Evolutionary conservation across 37 sponge, comb jelly and placozoan genomes (phyloP), one percentile per base, ranked within the genome.

Genomic region (Spongilla lacustris): DNA sequence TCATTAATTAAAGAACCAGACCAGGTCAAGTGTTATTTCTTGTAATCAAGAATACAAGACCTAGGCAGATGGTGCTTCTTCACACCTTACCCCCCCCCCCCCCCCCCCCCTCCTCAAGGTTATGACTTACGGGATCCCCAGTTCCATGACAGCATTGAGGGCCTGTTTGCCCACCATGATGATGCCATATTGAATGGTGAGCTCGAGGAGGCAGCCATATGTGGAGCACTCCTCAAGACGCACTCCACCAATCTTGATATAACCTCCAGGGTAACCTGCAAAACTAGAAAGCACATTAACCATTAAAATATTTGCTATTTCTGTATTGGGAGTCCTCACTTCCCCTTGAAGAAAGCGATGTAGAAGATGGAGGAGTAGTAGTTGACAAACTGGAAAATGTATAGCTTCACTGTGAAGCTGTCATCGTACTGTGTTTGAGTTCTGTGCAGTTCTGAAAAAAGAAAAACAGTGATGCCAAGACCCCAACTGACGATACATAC

Each of bases 351-450:
- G 97, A 94, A 96, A 8, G 97, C 97, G 68, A 96, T 92, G 89
- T 96, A 96, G 86, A 96, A 94, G 72, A 96, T 67, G 66, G 92
- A 94, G 34, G 97, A 24, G 88, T 96, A 96, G 80, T 87, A 96
- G 90, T 96, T 96, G 81, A 94, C 84, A 76, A 94, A 96, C 76
- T 96, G 97, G 80, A 97, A 97, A 69, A 97, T 77, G 86, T 94
- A 98, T 92, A 99, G 88, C 69, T 99, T 99, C 76, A 84, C 80
- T 41, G 93, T 97, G 88, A 97, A 95, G 36, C 81, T 88, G 91
- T 99, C 99, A n/a, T 99, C 99, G 86, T 89, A 94, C 30, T 99
- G 96, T 30, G 97, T 97, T 50, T 91, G 95, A 9, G 99, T 99
- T 29, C 99, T 91, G 80, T 97, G 99, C 69, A 97, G 80, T 67